Conservation (phyloP, 2,797 vertebrate species). For the Enteromius thamalakanensis region DNA sequence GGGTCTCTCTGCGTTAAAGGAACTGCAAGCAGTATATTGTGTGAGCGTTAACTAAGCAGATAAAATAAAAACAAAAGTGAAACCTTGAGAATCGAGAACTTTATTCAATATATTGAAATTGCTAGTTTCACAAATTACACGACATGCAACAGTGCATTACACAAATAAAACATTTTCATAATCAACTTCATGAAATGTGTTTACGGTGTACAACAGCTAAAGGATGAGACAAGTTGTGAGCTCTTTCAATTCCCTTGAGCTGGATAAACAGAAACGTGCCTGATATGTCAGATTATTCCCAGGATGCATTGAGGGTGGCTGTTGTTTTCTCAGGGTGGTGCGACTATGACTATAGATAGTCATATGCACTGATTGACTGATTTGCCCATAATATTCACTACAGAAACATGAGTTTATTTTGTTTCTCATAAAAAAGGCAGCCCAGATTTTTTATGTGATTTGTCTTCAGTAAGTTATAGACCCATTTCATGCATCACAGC, state of each 20-base stretch:
- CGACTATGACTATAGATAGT: background rate
- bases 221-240: background rate
- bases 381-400: conserved; percentile 1
- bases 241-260: background rate
- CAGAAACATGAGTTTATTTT: conserved; percentile 18
- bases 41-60: background rate
- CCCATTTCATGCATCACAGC: conserved; percentile 31
- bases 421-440: conserved; percentile 25
- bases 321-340: conserved; percentile 31
- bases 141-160: background rate
- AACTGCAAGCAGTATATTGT: background rate
- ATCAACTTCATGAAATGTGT: background rate
- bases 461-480: conserved; percentile 32
- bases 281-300: conserved; percentile 7
- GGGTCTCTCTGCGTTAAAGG: background rate
- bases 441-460: background rate
- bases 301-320: conserved; percentile 2
- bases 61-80: background rate
- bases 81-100: background rate
- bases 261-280: background rate
- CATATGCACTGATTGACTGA: background rate
- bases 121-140: background rate
- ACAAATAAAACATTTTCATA: background rate
- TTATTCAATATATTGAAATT: background rate
- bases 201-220: background rate